Base-by-base conservation (phyloP, 2,888 invertebrate genomes). In the Agriopis marginaria region DNA sequence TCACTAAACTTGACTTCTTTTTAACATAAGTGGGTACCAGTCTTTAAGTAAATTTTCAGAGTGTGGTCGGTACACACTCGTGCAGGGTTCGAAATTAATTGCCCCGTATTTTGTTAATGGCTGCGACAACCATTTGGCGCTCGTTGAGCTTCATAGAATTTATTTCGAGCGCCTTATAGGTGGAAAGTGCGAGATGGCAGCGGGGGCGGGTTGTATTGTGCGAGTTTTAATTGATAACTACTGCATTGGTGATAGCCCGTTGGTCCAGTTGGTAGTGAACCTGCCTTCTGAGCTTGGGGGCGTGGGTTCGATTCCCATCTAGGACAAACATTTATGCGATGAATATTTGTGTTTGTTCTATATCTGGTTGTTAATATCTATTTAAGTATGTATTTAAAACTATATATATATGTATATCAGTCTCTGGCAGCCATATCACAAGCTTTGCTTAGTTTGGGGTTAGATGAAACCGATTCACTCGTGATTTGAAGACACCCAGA, bases 61-160 rank as follows among this genome's bases (percentile, higher is more conserved):
- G 32, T 32, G 5, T 3, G 32, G 32, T 7, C 7, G n/a, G 51
- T 6, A 11, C 10, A 51, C 4, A 49, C n/a, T 8, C 12, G 45
- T 45, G 10, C 39, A n/a, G 11, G 17, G 42, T 8, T 32, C 42
- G 0, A 12, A 53, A 68, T 55, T 49, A 42, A 63, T 63, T 54
- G 63, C 53, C 53, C 14, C 17, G 54, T 60, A 49, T 63, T 67
- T 59, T 44, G 51, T 42, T 44, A 68, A 68, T 63, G 59, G 58
- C 58, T 63, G 63, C 59, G 68, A 53, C 58, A 59, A 47, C 39
- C 63, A 59, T 63, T 67, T 59, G 53, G 47, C n/a, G 45, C 53
- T 53, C 53, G 63, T 63, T 61, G 61, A 54, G 53, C 54, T 55
- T 55, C 39, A 2, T 45, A 53, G n/a, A n/a, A 66, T 66, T 66